Conservation (phyloP, 1,140 invertebrate genomes). For the Hypothenemus hampei region DNA sequence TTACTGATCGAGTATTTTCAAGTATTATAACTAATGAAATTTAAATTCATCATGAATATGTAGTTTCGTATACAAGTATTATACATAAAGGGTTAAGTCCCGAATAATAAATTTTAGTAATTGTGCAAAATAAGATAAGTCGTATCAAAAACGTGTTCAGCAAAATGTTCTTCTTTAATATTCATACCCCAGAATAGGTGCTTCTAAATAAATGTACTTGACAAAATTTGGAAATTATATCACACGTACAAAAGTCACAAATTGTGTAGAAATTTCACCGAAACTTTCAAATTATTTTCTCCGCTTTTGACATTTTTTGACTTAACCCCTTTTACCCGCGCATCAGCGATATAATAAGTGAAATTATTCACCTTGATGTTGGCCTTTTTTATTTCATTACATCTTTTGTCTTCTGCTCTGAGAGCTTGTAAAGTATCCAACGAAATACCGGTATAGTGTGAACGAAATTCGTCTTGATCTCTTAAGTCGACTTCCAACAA, state of each 20-base stretch:
- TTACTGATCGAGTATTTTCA: too few species aligned
- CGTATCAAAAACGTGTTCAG: too few species aligned
- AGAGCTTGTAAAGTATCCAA: conserved; percentile 51
- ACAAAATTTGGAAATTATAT: neutral
- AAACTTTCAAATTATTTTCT: neutral
- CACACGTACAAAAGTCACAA: neutral
- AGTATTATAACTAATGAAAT: too few species aligned
- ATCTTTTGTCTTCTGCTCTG: conserved; percentile 55
- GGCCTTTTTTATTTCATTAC: conserved; percentile 57
- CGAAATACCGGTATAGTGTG: conserved; percentile 49
- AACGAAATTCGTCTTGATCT: conserved; percentile 50
- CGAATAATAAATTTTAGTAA: too few species aligned
- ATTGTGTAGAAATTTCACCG: neutral
- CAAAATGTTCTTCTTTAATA: neutral
- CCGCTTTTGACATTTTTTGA: too few species aligned
- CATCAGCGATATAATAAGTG: neutral
- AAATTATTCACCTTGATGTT: conserved; percentile 52
- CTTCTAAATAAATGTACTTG: neutral
- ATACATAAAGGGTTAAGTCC: too few species aligned
- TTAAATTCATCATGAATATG: too few species aligned
- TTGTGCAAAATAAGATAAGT: too few species aligned
- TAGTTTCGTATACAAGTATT: too few species aligned
- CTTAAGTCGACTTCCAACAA: conserved; percentile 55
- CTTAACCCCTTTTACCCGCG: too few species aligned
- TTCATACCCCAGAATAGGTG: neutral